A percentile compares a stretch with the other conserved stretches of the same genome.
Evolutionary conservation across 1,140 invertebrate genomes (phyloP).

Genomic region (Lordiphosa clarofinis): DNA sequence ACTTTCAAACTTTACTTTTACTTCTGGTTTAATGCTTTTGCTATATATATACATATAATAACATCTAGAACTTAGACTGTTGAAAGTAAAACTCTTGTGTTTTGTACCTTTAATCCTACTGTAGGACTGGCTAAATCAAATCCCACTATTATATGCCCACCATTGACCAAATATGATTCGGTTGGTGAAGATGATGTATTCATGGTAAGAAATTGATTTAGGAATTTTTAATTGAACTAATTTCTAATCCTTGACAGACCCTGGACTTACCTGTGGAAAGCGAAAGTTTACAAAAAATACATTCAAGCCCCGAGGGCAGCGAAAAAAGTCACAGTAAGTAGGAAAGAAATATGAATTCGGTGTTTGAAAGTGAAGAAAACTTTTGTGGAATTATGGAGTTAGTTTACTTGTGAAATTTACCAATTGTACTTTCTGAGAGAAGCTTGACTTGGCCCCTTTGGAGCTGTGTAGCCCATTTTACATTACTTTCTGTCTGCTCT

Average conservation of each 20-base stretch:
- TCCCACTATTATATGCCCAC: conserved; percentile 79
- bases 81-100: neutral
- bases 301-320: conserved; percentile 80
- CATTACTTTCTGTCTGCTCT: no score
- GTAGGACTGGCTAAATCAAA: conserved; percentile 79
- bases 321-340: conserved; percentile 79
- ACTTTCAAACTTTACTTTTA: conserved; percentile 27
- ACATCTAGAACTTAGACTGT: neutral
- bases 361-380: no score
- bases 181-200: conserved; percentile 91
- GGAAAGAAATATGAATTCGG: no score
- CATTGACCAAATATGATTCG: conserved; percentile 83
- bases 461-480: no score
- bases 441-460: no score
- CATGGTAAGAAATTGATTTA: conserved; percentile 83
- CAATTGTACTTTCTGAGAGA: no score
- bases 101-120: conserved; percentile 1
- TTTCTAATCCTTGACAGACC: conserved; percentile 82
- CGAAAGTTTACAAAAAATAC: conserved; percentile 80
- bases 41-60: neutral
- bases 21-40: conserved; percentile 17
- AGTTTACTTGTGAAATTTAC: no score
- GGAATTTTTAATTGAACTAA: neutral
- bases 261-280: conserved; percentile 89
- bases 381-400: no score